These are phyloP conservation scores for Dasyurus viverrinus DNA, from an alignment of 2,113 vertebrate species.

Conservation along the genomic window DNA sequence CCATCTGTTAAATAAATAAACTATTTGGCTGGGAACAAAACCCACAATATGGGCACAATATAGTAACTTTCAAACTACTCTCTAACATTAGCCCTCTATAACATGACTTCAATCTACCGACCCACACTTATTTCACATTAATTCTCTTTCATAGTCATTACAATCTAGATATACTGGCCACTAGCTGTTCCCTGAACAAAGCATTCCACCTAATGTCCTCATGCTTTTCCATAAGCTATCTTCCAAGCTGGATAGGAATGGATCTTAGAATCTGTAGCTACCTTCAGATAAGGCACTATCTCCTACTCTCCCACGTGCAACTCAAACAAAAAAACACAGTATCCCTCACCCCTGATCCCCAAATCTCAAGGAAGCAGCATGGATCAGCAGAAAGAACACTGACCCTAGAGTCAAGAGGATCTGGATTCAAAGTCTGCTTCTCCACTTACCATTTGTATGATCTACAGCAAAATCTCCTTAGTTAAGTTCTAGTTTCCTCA, in stretches of 20 bases:
- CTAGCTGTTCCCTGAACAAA: background rate
- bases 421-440: background rate
- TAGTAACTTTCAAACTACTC: background rate
- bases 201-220: background rate
- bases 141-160: background rate
- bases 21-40: constrained; percentile 7
- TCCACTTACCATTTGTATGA: background rate
- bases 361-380: background rate
- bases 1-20: background rate
- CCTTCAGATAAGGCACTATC: too few relatives aligned
- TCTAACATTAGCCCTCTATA: background rate
- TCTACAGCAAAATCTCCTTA: background rate
- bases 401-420: background rate
- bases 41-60: background rate
- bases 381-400: background rate
- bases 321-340: too few relatives aligned
- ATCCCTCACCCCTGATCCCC: background rate
- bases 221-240: background rate
- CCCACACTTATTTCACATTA: background rate
- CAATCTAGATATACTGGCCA: background rate
- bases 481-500: background rate
- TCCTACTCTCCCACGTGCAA: too few relatives aligned
- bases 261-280: background rate
- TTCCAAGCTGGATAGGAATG: background rate
- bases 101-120: background rate